Base-by-base conservation (phyloP, 2,797 vertebrate genomes). In the Antrozous pallidus region DNA sequence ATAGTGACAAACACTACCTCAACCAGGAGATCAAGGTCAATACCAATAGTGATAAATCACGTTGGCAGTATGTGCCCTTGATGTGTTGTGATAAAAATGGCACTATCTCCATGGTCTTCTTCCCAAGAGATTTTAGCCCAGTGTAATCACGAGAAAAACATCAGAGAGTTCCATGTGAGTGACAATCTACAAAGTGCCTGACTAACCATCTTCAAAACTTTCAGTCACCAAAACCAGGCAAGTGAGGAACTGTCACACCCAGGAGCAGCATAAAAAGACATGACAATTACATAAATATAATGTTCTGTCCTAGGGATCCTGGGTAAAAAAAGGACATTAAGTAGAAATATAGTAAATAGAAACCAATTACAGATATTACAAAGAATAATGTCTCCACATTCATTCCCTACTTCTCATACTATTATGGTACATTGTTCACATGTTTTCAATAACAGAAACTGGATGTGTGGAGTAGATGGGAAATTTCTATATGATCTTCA, bases 31-130 rank as follows among this genome's bases (percentile, higher is more conserved):
- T 58, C 20, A n/a, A 58, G n/a, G 10, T 71, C 38, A 67, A 1
- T 13, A 24, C 65, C 20, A 45, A 12, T 9, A 51, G 16, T 20
- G 5, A 16, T n/a, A 45, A 14, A 56, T 79, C 16, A 1, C 38
- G 17, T 3, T 38, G 45, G 33, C 20, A 54, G 14, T 1, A 18
- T 3, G 0, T n/a, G 16, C 0, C 49, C 12, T 36, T 42, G 38
- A 54, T 28, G 8, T 0, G 36, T 49, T 20, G n/a, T 22, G n/a
- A 28, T n/a, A 22, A 40, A 2, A 31, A 31, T 17, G 6, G 33
- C 26, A 16, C 28, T 22, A 18, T 31, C 16, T 65, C 79, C 61
- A 4, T 61, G 13, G 6, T 36, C 22, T 74, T 47, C 11, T 20
- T 56, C 77, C 51, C 54, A 36, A 42, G 31, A 58, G 36, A 12